Conservation (phyloP, 92 coral and sea anemone species). For the Virgularia gustaviana region DNA sequence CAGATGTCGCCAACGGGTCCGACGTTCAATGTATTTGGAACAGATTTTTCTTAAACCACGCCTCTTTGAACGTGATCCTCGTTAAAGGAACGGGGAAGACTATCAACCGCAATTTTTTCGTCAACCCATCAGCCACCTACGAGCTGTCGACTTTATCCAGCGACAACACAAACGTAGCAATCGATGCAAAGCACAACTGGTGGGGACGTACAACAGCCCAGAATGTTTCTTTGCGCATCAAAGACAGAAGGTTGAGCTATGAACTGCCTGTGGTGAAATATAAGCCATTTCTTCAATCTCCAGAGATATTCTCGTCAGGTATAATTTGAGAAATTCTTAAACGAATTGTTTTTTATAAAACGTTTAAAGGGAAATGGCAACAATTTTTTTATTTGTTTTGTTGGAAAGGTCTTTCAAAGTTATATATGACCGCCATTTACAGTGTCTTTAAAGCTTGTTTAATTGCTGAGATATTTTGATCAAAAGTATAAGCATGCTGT, state of each 20-base stretch:
- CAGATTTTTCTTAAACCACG: constrained; percentile 12
- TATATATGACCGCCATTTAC: too few relatives aligned
- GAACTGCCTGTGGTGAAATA: constrained; percentile 46
- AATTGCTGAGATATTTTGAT: too few relatives aligned
- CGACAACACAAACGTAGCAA: background rate
- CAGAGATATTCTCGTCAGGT: constrained; percentile 32
- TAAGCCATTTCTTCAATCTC: constrained; percentile 35
- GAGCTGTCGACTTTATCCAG: constrained; percentile 41
- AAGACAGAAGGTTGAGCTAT: constrained; percentile 34
- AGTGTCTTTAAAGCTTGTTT: too few relatives aligned
- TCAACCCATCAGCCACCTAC: constrained; percentile 50
- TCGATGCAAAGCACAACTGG: constrained; percentile 54
- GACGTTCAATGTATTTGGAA: background rate
- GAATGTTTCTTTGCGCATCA: constrained; percentile 28
- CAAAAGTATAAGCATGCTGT: too few relatives aligned
- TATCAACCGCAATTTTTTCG: constrained; percentile 34
- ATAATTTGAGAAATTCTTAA: too few relatives aligned
- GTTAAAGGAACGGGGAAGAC: background rate
- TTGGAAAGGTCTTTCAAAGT: too few relatives aligned
- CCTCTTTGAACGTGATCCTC: constrained; percentile 6
- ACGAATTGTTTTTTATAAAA: too few relatives aligned
- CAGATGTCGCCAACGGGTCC: background rate
- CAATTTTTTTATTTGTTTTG: too few relatives aligned
- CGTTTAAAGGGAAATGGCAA: too few relatives aligned
- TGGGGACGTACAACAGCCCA: constrained; percentile 42